Evolutionary conservation across 2,888 invertebrate genomes (phyloP).

Genomic region (Psococerastis gibbosa): DNA sequence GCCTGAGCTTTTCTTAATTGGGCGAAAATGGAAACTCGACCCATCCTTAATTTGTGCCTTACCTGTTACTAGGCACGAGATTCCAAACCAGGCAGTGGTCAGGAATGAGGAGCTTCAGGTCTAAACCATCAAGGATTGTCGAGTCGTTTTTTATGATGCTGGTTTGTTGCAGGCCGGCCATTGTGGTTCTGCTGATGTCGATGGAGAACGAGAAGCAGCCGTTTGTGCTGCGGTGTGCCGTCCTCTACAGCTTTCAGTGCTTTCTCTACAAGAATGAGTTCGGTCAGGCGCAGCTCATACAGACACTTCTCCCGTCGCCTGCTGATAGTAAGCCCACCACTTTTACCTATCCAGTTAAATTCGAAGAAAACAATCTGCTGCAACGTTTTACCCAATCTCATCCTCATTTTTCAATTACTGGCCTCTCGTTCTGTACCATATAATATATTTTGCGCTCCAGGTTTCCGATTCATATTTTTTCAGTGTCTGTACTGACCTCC

Average conservation of each 20-base stretch:
- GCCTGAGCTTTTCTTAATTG: too few species aligned
- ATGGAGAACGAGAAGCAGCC: slow-evolving; percentile 99
- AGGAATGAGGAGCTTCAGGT: too few species aligned
- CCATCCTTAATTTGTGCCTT: too few species aligned
- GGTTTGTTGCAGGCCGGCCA: slow-evolving; percentile 48
- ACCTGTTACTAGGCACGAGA: too few species aligned
- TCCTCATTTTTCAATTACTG: background rate
- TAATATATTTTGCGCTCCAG: slow-evolving; percentile 4
- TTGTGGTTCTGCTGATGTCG: slow-evolving; percentile 88
- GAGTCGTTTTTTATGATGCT: background rate
- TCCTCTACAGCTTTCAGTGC: slow-evolving; percentile 93
- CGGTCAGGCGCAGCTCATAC: slow-evolving; percentile 72
- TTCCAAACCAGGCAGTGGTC: too few species aligned
- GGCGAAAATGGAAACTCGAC: too few species aligned
- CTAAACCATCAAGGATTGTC: background rate
- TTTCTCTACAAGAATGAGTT: slow-evolving; percentile 84
- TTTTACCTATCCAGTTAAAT: too few species aligned
- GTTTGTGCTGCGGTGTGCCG: slow-evolving; percentile 72
- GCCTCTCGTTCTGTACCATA: background rate
- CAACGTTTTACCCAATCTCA: too few species aligned
- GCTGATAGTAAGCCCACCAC: slow-evolving; percentile 55
- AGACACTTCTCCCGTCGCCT: slow-evolving; percentile 77
- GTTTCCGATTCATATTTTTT: background rate
- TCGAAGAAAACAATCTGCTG: too few species aligned
- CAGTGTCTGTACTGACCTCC: too few species aligned